Conservation (phyloP, 2,888 invertebrate genomes). For the Tyria jacobaeae region DNA sequence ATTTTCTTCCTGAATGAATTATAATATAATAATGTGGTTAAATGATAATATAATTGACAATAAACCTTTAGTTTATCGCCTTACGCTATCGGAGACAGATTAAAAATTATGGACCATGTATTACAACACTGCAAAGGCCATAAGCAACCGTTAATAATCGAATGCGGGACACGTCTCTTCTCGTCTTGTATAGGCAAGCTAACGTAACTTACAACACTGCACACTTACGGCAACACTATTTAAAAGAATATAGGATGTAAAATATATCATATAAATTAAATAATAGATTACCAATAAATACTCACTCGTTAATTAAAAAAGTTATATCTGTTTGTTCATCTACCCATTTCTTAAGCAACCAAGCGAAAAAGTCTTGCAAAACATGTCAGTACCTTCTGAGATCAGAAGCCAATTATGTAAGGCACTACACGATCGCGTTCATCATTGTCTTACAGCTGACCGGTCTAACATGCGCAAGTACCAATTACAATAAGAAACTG, state of each 20-base stretch:
- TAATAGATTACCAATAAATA: conserved; percentile 11
- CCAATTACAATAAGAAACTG: conserved; percentile 47
- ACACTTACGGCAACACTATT: conserved; percentile 1
- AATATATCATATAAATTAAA: neutral
- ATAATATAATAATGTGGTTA: neutral
- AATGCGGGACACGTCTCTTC: neutral
- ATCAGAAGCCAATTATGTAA: conserved; percentile 62
- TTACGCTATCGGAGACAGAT: neutral
- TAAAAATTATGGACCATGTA: neutral
- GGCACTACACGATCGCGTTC: conserved; percentile 48
- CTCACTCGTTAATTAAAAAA: conserved; percentile 30
- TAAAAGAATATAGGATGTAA: conserved; percentile 1
- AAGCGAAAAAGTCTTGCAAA: conserved; percentile 51
- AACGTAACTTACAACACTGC: neutral
- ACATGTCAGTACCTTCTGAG: conserved; percentile 47
- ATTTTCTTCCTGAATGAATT: too few species aligned
- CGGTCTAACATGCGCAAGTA: conserved; percentile 53
- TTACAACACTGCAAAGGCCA: neutral
- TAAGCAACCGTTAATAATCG: neutral
- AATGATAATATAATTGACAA: too few species aligned
- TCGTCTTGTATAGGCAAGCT: neutral
- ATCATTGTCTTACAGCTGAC: conserved; percentile 60
- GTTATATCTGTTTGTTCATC: conserved; percentile 31
- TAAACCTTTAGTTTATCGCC: too few species aligned
- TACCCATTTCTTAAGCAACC: conserved; percentile 39